Base-by-base conservation (phyloP, 1,140 invertebrate genomes). In the Drosophila athabasca region DNA sequence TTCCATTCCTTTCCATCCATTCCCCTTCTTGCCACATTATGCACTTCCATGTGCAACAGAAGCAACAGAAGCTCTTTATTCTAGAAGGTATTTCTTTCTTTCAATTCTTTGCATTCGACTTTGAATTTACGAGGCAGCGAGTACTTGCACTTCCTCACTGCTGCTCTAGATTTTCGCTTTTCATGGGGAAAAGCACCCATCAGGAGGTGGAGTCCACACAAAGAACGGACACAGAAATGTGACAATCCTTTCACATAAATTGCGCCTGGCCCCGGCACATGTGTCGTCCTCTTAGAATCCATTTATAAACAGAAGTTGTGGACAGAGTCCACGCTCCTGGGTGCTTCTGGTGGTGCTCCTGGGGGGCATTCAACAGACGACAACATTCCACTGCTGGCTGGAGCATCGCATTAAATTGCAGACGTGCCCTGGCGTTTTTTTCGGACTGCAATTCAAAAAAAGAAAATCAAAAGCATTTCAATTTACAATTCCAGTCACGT, bases 401-500 rank as follows among this genome's bases (percentile, higher is more conserved):
- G 8, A 24, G 35, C 17, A 53, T 61, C 46, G 43, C 73, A 68
- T 82, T 61, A 73, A 73, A 81, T 41, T 62, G 73, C 78, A 77
- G 62, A 81, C 79, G 79, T 81, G 79, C 46, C 58, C 26, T 44
- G 24, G 67, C 58, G 22, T 75, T 79, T 58, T 19, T 75, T 65
- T 41, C 29, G 35, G 41, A 58, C 48, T 59, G 66, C 54, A 81
- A 77, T 77, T 80, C 35, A 13, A 39, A 51, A 58, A 81, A 81
- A 68, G 44, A 61, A 81, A 80, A 80, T 76, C 66, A 81, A 60
- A 72, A 76, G 58, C 64, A 62, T 49, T 77, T 77, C 39, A 29
- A 54, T 53, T 70, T 67, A n/a, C 58, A 81, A 81, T 81, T 67
- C 67, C 62, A 60, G 73, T 76, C 78, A 81, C 78, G 78, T 81